Conservation (phyloP, 1,140 invertebrate species). For the Heliconius nattereri region DNA sequence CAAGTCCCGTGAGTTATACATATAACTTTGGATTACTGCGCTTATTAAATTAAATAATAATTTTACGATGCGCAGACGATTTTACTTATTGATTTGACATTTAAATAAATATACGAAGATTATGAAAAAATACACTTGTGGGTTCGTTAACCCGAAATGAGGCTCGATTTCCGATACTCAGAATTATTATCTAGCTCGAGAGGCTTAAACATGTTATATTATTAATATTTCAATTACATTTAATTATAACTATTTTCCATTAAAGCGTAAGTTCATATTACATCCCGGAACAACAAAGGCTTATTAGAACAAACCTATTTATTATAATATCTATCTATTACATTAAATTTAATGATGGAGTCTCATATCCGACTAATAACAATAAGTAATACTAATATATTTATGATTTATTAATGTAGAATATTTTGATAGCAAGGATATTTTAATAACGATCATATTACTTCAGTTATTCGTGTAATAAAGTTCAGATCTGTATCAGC, state of each 20-base stretch:
- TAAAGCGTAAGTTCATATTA: not conserved
- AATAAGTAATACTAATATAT: not conserved
- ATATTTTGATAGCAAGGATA: conserved; percentile 9
- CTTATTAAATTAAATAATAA: conserved; percentile 44
- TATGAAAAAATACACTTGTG: not conserved
- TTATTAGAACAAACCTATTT: not conserved
- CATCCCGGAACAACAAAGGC: not conserved
- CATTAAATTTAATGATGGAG: not conserved
- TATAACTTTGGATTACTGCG: conserved; percentile 38
- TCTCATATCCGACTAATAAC: not conserved
- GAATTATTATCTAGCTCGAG: conserved; percentile 5
- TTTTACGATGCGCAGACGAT: conserved; percentile 12
- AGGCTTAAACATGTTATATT: conserved; percentile 6
- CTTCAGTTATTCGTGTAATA: conserved; percentile 21
- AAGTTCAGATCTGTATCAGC: conserved; percentile 31
- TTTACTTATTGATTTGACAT: conserved; percentile 12
- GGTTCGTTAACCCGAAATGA: conserved; percentile 3
- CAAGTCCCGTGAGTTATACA: conserved; percentile 36
- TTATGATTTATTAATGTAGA: not conserved
- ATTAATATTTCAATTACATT: conserved; percentile 4
- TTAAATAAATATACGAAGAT: conserved; percentile 5
- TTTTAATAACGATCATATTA: conserved; percentile 31
- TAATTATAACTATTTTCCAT: not conserved
- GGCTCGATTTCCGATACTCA: conserved; percentile 1
- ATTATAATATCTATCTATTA: not conserved